These are phyloP conservation scores for Myotis daubentonii DNA, from an alignment of 2,797 vertebrate species.

Conservation along the genomic window DNA sequence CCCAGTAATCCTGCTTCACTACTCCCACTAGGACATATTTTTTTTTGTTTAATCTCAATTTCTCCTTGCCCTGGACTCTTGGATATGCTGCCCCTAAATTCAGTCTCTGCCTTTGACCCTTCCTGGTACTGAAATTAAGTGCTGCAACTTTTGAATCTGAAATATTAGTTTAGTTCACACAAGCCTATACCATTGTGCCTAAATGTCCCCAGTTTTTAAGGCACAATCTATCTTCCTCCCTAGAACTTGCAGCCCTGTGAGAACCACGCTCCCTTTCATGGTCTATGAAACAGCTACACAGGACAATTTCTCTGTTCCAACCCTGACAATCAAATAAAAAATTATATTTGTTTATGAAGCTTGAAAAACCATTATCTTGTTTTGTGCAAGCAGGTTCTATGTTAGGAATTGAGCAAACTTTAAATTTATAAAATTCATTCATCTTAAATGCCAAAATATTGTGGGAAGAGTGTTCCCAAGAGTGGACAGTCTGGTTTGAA, in stretches of 20 bases:
- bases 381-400: constrained; percentile 4
- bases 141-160: background rate
- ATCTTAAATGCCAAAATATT: constrained; percentile 63
- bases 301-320: background rate
- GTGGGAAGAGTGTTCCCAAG: constrained; percentile 59
- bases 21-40: background rate
- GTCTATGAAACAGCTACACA: background rate
- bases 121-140: background rate
- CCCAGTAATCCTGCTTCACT: background rate
- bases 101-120: background rate
- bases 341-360: background rate
- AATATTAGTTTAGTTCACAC: background rate
- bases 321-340: background rate
- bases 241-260: background rate
- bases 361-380: constrained; percentile 33
- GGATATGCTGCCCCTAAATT: background rate
- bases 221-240: background rate
- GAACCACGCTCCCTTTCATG: background rate
- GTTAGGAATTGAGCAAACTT: constrained; percentile 36
- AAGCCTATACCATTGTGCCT: background rate
- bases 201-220: background rate
- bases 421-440: constrained; percentile 57
- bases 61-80: background rate
- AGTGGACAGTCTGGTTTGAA: constrained; percentile 44
- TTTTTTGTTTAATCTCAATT: constrained; percentile 19